Base-by-base conservation (phyloP, 2,888 invertebrate genomes). In the Clusia tigrina region DNA sequence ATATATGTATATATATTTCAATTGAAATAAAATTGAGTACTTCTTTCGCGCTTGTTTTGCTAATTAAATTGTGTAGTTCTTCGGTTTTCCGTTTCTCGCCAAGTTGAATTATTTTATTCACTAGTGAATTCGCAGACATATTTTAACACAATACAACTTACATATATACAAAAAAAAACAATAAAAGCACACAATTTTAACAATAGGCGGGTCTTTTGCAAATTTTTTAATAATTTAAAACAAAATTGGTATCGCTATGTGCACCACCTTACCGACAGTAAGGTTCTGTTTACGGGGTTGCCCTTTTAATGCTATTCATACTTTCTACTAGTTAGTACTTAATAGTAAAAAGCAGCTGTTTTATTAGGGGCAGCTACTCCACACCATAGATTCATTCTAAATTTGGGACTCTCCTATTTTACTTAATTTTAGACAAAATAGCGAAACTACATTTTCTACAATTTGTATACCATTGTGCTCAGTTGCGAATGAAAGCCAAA, bases 61-160 rank as follows among this genome's bases (percentile, higher is more conserved):
- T 70, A 12, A 81, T 69, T 2, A 81, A 66, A n/a, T 69, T 65
- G 9, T 73, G 74, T 6, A 81, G 67, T 51, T 76, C 68, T 2
- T 64, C 58, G 5, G 73, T 66, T 46, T 75, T 67, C 37, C 77
- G 79, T 17, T 74, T 78, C 37, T 81, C 79, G 0, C 81, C 81
- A 22, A 77, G 64, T 2, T 67, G 65, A 58, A 78, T 60, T 58
- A 77, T 70, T 65, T 73, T 69, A 0, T 63, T 70, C 23, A 78
- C 77, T 42, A 81, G 65, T 0, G 63, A 53, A 32, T 53, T 10
- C 5, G 12, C 26, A 0, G 64, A 65, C 72, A 71, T 69, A 1
- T 42, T 42, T 42, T 15, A 42, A 42, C 6, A n/a, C 15, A 42
- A 42, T 17, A n/a, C 3, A 42, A 42, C 42, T n/a, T 3, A 42